These are phyloP conservation scores for Diploscapter pachys DNA, from an alignment of 1,140 invertebrate species.

Conservation along the genomic window DNA sequence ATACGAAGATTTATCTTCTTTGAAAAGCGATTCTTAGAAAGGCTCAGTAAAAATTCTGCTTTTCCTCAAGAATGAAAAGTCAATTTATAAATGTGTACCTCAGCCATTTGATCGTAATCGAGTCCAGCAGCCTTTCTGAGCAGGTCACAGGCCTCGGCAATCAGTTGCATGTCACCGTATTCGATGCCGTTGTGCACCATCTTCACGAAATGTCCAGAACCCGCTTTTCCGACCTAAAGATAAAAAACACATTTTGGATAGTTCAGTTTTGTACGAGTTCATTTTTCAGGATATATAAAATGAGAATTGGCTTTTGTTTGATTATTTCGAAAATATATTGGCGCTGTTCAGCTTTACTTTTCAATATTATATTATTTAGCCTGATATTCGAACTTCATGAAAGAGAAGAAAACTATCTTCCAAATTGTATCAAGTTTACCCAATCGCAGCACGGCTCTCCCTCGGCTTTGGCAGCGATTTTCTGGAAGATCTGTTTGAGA, in stretches of 20 bases:
- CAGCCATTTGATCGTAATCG: constrained; percentile 78
- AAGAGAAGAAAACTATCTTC: neutral
- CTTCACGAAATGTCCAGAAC: constrained; percentile 98
- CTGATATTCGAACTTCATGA: constrained; percentile 2
- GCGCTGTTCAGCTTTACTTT: no score
- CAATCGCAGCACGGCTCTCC: constrained; percentile 94
- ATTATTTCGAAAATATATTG: no score
- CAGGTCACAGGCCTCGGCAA: constrained; percentile 93
- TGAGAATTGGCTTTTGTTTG: no score
- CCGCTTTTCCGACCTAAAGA: constrained; percentile 75
- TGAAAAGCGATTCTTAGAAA: no score
- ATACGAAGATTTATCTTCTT: no score
- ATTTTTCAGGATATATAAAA: no score
- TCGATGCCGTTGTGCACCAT: constrained; percentile 99
- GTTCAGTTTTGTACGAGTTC: no score
- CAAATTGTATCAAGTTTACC: constrained; percentile 65
- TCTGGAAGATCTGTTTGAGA: constrained; percentile 90
- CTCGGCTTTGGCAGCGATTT: constrained; percentile 82
- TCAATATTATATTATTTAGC: constrained; percentile 3
- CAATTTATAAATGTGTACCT: constrained; percentile 61
- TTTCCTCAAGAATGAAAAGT: neutral
- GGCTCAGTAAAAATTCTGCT: neutral
- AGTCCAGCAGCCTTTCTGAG: constrained; percentile 79
- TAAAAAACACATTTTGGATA: no score
- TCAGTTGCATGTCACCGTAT: constrained; percentile 99